A percentile compares a stretch with the other conserved stretches of the same genome.
Conservation (phyloP, 2,113 vertebrate species). For the Elephas maximus region DNA sequence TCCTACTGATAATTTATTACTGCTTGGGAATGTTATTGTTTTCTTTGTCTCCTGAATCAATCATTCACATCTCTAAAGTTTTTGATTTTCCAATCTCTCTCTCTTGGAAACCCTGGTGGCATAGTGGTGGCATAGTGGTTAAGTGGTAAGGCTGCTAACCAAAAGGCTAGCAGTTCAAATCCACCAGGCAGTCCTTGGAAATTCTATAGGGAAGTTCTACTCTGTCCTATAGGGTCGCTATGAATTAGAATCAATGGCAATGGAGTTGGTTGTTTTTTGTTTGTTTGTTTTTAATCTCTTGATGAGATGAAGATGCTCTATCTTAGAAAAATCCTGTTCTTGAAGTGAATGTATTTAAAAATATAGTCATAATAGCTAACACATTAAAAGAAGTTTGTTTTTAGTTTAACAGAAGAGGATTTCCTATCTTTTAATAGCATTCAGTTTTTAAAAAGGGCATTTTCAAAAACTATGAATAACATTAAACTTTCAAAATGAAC, state of each 20-base stretch:
- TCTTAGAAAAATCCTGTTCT: not conserved
- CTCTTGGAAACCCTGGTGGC: too few relatives aligned
- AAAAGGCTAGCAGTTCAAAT: too few relatives aligned
- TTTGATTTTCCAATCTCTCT: not conserved
- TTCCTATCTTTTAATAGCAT: not conserved
- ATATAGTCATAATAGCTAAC: not conserved
- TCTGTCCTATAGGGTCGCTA: too few relatives aligned
- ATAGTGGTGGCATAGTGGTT: too few relatives aligned
- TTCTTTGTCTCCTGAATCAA: not conserved
- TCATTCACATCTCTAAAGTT: not conserved
- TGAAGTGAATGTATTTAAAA: not conserved
- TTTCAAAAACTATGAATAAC: not conserved
- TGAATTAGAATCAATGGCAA: too few relatives aligned
- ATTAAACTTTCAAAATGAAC: constrained; percentile 25
- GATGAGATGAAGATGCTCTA: not conserved
- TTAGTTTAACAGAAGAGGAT: not conserved
- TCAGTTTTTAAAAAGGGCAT: constrained; percentile 28
- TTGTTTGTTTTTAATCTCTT: too few relatives aligned
- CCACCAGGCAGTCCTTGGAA: too few relatives aligned
- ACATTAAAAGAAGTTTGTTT: not conserved
- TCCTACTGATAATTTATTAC: not conserved
- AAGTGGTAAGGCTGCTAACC: too few relatives aligned
- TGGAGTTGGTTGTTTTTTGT: too few relatives aligned
- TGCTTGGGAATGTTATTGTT: not conserved
- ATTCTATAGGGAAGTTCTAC: too few relatives aligned